phyloP scores from a whole-genome alignment of 2,888 invertebrate genomes.

The Hyposoter didymator region DNA sequence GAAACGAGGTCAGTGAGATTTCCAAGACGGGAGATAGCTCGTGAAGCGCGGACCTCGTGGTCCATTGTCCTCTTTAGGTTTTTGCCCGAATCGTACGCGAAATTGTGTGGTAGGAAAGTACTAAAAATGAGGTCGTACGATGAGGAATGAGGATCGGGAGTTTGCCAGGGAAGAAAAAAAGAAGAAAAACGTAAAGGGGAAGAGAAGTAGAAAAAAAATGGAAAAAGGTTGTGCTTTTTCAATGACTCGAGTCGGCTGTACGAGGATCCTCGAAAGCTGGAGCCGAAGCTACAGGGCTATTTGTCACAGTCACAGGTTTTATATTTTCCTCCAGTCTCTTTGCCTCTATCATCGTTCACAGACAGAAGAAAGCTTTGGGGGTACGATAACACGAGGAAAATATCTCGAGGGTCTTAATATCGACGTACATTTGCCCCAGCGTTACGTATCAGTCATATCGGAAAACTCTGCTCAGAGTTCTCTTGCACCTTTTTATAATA shows the following conservation, averaged over 20 bases:
- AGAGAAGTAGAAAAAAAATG: not conserved
- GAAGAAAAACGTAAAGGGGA: not conserved
- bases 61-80: slow-evolving; percentile 51
- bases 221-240: slow-evolving; percentile 44
- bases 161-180: slow-evolving; percentile 38
- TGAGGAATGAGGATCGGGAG: slow-evolving; percentile 52
- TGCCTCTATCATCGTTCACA: slow-evolving; percentile 3
- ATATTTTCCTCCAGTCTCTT: not conserved
- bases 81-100: slow-evolving; percentile 26
- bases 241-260: slow-evolving; percentile 29
- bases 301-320: slow-evolving; percentile 56
- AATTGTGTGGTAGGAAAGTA: slow-evolving; percentile 23
- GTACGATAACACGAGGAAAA: slow-evolving; percentile 14
- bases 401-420: slow-evolving; percentile 18
- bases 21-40: not conserved
- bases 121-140: slow-evolving; percentile 53
- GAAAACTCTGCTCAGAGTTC: not conserved
- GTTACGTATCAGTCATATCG: slow-evolving; percentile 18
- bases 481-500: slow-evolving; percentile 18
- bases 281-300: slow-evolving; percentile 37
- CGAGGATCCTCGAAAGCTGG: slow-evolving; percentile 28
- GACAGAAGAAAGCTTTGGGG: not conserved
- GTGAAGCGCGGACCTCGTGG: not conserved
- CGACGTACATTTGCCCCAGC: slow-evolving; percentile 13
- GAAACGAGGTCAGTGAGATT: not conserved